phyloP scores from a whole-genome alignment of 2,113 vertebrate genomes.

The Callipepla californica region DNA sequence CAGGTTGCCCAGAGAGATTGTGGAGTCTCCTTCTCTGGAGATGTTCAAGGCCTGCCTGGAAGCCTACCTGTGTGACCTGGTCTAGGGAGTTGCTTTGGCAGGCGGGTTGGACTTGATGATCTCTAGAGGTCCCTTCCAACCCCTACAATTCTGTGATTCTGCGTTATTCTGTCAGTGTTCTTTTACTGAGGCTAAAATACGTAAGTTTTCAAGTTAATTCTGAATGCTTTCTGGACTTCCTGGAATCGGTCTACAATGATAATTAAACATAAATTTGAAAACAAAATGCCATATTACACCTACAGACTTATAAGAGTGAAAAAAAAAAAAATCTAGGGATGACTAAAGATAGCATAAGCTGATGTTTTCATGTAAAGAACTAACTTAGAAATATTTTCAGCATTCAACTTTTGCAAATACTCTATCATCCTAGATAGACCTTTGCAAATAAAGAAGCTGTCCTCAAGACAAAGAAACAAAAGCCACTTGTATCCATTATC shows the following conservation, averaged over 20 bases:
- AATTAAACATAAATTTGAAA: background rate
- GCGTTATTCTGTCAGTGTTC: background rate
- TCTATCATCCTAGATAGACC: background rate
- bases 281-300: background rate
- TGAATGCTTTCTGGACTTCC: background rate
- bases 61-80: no score
- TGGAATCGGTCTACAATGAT: background rate
- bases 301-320: background rate
- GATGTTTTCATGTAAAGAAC: background rate
- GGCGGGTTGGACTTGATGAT: no score
- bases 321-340: background rate
- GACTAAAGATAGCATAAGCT: background rate
- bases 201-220: background rate
- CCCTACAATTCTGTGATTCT: no score
- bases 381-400: background rate
- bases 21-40: no score
- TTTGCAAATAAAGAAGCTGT: background rate
- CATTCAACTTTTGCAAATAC: background rate
- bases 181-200: background rate
- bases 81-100: no score
- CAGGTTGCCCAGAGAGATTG: no score
- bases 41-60: no score
- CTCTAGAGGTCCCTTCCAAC: no score
- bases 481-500: conserved; percentile 7
- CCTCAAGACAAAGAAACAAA: background rate